Base-by-base conservation (phyloP, 1,140 invertebrate genomes). In the Periplaneta americana region DNA sequence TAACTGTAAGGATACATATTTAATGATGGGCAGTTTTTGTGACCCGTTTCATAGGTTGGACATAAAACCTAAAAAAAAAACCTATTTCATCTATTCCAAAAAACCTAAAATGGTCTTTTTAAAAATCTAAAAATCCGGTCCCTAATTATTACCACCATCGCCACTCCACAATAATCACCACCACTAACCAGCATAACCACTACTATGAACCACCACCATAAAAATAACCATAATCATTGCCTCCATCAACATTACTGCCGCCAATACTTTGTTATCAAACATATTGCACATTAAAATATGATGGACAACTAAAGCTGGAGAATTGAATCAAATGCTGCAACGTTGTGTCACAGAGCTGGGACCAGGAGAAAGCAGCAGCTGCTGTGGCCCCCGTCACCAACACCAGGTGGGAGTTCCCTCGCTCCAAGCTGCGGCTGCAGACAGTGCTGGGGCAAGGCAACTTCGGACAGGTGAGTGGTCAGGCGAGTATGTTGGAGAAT, bases 381-480 rank as follows among this genome's bases (percentile, higher is more conserved):
- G 88, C 90, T 28, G 85, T 89, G 31, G 89, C 89, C 22, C 88
- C 89, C 13, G 91, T 91, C 84, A 90, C 91, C 22, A 88, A 90
- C 77, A 87, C 90, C 33, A 91, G 91, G 85, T 96, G 95, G 93
- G 95, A 96, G 85, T 94, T 96, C 84, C 93, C 95, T 6, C 89
- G 94, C 85, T 92, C 92, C 83, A 94, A 95, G 85, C 88, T 97
- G n/a, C 90, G 94, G 57, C 87, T 96, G 36, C 94, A 96, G 85
- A 95, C 94, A 39, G 89, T 96, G 36, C 88, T 96, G 13, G 95
- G 95, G 11, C 93, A 95, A 88, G 95, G 95, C 37, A 96, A 96
- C 87, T 96, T 97, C 86, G 95, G 95, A 35, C 93, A 94, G 90
- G 94, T 94, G 87, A 89, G 85, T 22, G 28, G n/a, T n/a, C n/a